phyloP scores from a whole-genome alignment of 2,113 vertebrate genomes.

The Camelus dromedarius region DNA sequence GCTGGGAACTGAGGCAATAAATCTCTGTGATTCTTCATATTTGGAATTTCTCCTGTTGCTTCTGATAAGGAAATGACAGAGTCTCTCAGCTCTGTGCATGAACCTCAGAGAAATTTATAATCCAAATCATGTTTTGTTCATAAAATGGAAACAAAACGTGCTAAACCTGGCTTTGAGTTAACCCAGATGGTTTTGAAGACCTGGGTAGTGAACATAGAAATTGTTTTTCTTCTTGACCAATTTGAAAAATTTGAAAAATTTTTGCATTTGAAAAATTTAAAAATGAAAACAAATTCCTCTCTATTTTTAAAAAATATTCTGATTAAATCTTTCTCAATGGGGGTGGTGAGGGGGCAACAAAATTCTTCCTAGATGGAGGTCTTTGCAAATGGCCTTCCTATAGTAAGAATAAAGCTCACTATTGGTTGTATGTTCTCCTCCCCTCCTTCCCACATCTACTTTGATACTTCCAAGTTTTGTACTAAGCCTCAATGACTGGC shows the following conservation, averaged over 20 bases:
- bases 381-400: background rate
- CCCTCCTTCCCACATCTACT: background rate
- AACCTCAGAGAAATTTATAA: conserved; percentile 63
- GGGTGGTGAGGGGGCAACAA: background rate
- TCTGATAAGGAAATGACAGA: conserved; percentile 79
- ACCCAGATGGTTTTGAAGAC: conserved; percentile 57
- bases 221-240: conserved; percentile 47
- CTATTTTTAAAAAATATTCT: conserved; percentile 46
- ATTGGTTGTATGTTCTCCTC: background rate
- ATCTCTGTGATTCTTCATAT: conserved; percentile 77
- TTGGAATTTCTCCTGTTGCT: conserved; percentile 77
- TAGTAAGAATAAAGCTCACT: background rate
- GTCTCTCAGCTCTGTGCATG: conserved; percentile 31
- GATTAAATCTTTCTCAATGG: conserved; percentile 10
- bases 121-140: conserved; percentile 72
- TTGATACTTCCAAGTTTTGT: background rate
- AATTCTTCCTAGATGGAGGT: background rate
- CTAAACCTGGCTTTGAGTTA: conserved; percentile 67
- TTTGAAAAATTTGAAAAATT: conserved; percentile 43
- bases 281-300: conserved; percentile 61
- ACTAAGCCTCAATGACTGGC: background rate
- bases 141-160: conserved; percentile 59
- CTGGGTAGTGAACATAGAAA: conserved; percentile 28
- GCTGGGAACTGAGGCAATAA: conserved; percentile 72
- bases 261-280: conserved; percentile 40